These are phyloP conservation scores for Arremon brunneinucha DNA, from an alignment of 2,797 vertebrate genomes.

Conservation along the genomic window DNA sequence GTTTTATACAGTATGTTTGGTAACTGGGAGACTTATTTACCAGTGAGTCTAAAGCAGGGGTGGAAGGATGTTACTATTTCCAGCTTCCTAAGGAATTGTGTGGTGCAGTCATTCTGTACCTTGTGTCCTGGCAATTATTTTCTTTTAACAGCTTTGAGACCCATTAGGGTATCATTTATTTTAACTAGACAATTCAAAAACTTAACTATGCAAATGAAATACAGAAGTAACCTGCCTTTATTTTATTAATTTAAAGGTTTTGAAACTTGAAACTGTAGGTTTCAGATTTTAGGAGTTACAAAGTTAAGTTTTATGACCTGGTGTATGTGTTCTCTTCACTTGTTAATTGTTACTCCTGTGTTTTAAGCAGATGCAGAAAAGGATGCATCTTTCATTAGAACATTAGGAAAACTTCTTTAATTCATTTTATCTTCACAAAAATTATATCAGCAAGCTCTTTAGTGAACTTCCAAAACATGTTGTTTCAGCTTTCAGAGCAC, in stretches of 20 bases:
- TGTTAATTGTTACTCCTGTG: background rate
- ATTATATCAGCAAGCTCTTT: background rate
- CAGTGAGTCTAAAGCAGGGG: background rate
- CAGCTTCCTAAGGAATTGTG: background rate
- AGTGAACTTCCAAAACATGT: background rate
- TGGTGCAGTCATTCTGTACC: background rate
- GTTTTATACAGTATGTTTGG: background rate
- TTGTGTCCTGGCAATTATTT: background rate
- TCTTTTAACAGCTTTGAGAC: background rate
- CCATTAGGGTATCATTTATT: background rate
- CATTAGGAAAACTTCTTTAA: background rate
- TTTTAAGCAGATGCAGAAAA: background rate
- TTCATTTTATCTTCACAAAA: background rate
- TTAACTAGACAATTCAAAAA: background rate
- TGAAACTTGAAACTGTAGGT: background rate
- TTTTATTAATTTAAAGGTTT: background rate
- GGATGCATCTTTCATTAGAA: background rate
- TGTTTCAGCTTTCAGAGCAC: conserved; percentile 78
- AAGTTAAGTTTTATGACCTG: background rate
- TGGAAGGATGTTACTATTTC: background rate
- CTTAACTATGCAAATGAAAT: background rate
- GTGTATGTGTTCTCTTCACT: background rate
- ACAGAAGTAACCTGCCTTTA: background rate
- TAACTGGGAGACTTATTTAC: background rate
- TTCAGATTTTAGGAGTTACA: background rate